Conservation (phyloP, 1,140 invertebrate species). For the Melitaea cinxia region DNA sequence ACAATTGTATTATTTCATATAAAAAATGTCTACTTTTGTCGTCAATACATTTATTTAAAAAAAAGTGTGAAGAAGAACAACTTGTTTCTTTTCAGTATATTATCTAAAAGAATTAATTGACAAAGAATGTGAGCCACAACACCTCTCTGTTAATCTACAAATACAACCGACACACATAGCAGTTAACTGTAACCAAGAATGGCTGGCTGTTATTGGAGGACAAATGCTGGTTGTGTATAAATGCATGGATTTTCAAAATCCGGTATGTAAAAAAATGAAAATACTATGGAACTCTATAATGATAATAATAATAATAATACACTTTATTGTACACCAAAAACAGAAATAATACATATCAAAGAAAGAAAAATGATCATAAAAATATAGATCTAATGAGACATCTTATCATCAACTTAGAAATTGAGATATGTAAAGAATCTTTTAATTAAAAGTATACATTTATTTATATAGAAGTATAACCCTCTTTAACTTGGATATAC, state of each 20-base stretch:
- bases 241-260: constrained; percentile 59
- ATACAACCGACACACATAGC: constrained; percentile 58
- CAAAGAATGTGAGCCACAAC: constrained; percentile 57
- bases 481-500: too few relatives aligned
- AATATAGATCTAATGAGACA: too few relatives aligned
- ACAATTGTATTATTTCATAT: too few relatives aligned
- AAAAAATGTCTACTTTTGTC: too few relatives aligned
- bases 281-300: neutral
- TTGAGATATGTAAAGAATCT: too few relatives aligned
- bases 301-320: too few relatives aligned
- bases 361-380: too few relatives aligned
- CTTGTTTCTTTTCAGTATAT: constrained; percentile 51
- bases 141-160: constrained; percentile 52
- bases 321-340: too few relatives aligned
- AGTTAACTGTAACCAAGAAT: constrained; percentile 63
- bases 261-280: constrained; percentile 38
- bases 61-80: neutral
- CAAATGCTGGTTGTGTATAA: constrained; percentile 56
- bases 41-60: neutral
- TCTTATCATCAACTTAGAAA: too few relatives aligned
- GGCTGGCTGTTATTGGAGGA: constrained; percentile 58
- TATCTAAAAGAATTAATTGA: constrained; percentile 59
- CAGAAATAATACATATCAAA: too few relatives aligned
- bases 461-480: too few relatives aligned
- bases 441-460: too few relatives aligned